Percentiles rank a stretch among this genome's conserved stretches.
Evolutionary conservation across 2,113 vertebrate genomes (phyloP).

Genomic region (Mustela nigripes): DNA sequence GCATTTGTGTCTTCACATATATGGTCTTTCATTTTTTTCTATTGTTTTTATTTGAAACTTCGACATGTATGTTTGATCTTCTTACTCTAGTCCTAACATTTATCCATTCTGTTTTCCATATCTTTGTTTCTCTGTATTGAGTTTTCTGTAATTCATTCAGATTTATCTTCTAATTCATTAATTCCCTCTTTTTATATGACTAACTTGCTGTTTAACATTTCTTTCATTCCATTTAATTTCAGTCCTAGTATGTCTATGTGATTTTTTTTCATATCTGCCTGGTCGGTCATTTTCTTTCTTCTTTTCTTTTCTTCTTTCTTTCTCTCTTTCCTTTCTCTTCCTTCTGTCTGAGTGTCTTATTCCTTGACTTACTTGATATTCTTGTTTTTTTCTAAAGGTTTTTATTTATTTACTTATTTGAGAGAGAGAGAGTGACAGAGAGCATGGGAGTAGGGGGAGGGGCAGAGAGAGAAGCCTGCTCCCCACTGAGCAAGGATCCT

Average conservation of each 20-base stretch:
- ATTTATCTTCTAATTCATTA: background rate
- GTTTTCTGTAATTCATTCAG: constrained; percentile 1
- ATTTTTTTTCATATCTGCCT: background rate
- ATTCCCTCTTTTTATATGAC: background rate
- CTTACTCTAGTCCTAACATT: background rate
- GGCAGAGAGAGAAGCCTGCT: background rate
- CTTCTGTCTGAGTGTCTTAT: background rate
- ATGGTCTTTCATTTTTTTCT: background rate
- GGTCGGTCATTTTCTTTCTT: background rate
- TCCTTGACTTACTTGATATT: background rate
- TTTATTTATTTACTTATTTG: background rate
- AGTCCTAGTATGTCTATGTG: background rate
- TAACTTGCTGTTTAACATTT: background rate
- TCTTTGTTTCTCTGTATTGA: background rate
- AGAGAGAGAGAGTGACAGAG: background rate
- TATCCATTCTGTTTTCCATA: background rate
- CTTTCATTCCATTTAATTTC: background rate
- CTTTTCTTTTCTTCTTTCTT: background rate
- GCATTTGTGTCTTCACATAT: background rate
- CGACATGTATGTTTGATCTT: background rate
- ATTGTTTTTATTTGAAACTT: background rate
- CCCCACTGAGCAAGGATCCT: background rate
- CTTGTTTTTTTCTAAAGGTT: background rate
- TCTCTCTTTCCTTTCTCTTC: too few species aligned
- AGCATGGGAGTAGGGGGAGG: background rate